These are phyloP conservation scores for Nylanderia fulva DNA, from an alignment of 1,140 invertebrate species.

Conservation along the genomic window DNA sequence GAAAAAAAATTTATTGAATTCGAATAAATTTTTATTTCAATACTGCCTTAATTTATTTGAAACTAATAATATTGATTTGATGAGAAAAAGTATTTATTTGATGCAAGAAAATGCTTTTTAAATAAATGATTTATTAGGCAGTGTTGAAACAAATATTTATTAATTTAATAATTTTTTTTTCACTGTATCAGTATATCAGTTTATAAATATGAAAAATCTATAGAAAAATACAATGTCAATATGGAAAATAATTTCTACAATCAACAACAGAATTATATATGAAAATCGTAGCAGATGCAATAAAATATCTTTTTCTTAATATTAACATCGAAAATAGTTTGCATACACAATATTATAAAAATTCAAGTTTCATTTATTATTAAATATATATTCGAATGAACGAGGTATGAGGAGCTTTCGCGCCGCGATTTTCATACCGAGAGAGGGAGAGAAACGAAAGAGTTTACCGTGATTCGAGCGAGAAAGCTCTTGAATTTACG, in stretches of 20 bases:
- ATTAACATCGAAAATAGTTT: background rate
- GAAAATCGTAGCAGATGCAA: background rate
- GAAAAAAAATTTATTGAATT: no score
- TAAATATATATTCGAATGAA: background rate
- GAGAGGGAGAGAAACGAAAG: conserved; percentile 20
- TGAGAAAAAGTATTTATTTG: no score
- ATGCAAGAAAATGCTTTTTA: no score
- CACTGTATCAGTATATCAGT: background rate
- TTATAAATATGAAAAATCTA: background rate
- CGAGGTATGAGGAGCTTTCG: conserved; percentile 9
- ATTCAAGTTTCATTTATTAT: conserved; percentile 3
- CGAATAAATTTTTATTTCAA: no score
- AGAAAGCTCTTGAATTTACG: conserved; percentile 67
- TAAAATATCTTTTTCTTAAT: background rate
- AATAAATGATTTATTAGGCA: no score
- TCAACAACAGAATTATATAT: background rate
- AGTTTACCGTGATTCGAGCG: conserved; percentile 69
- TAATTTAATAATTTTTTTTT: no score
- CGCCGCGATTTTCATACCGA: background rate
- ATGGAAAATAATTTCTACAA: background rate
- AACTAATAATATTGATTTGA: no score
- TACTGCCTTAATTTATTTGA: no score
- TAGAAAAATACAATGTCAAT: background rate
- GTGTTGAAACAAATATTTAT: no score
- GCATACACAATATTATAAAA: background rate